phyloP scores from a whole-genome alignment of 1,140 invertebrate species.

The Ericerus pela region DNA sequence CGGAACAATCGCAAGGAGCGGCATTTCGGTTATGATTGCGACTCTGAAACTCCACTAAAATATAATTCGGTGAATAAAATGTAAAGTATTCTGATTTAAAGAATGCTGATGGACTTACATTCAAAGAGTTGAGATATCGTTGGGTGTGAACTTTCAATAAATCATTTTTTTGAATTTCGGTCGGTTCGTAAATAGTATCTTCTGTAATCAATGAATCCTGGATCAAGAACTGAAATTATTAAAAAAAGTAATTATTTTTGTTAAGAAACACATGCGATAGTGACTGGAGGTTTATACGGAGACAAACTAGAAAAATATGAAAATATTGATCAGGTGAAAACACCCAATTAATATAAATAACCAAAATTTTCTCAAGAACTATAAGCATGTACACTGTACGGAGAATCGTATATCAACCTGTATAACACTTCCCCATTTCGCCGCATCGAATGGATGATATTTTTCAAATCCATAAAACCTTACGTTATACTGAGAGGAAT shows the following conservation, averaged over 20 bases:
- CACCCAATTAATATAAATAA: conserved; percentile 20
- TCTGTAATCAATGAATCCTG: conserved; percentile 36
- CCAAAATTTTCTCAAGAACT: conserved; percentile 7
- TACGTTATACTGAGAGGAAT: conserved; percentile 63
- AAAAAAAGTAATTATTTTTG: conserved; percentile 13
- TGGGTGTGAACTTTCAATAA: conserved; percentile 53
- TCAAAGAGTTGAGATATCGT: conserved; percentile 52
- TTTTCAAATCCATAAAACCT: conserved; percentile 63
- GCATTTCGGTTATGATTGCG: conserved; percentile 62
- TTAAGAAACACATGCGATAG: too few species aligned
- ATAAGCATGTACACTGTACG: conserved; percentile 3
- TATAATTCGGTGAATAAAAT: conserved; percentile 18
- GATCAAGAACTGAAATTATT: conserved; percentile 39
- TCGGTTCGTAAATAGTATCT: conserved; percentile 42
- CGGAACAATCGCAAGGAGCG: conserved; percentile 53
- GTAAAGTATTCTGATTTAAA: conserved; percentile 12
- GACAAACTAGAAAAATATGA: conserved; percentile 13
- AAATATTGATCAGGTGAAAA: conserved; percentile 16
- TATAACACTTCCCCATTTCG: conserved; percentile 66
- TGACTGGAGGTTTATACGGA: conserved; percentile 11
- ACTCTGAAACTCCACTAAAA: conserved; percentile 60
- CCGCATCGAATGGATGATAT: conserved; percentile 75
- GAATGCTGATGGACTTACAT: conserved; percentile 32
- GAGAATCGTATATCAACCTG: conserved; percentile 35
- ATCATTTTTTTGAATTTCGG: conserved; percentile 51